Base-by-base conservation (phyloP, 2,888 invertebrate species). In the Eucera pruinosa region DNA sequence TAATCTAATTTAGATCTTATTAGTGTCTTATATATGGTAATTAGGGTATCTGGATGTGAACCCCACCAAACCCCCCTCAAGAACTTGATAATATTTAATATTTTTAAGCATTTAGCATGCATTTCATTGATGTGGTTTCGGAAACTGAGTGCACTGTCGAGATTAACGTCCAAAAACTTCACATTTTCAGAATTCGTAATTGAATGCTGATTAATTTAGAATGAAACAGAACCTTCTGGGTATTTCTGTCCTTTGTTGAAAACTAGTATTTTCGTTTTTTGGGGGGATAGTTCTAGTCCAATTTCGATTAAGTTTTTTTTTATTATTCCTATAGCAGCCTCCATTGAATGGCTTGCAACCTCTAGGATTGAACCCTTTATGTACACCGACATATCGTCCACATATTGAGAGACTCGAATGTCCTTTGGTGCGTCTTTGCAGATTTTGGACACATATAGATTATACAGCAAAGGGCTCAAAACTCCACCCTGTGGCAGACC, bases 1-100 rank as follows among this genome's bases (percentile, higher is more conserved):
- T n/a, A n/a, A n/a, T n/a, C n/a, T n/a, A n/a, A n/a, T 33, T 6
- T 47, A 47, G 45, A 47, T 47, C 45, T 47, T 18, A 47, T 23
- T 47, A 47, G 20, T 2, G 20, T 6, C 20, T 47, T 47, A 20
- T 47, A 47, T n/a, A 47, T 47, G 7, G 20, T 11, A 11, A 47
- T n/a, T n/a, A n/a, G n/a, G n/a, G n/a, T n/a, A n/a, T n/a, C n/a
- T n/a, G n/a, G n/a, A n/a, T n/a, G n/a, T n/a, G n/a, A n/a, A n/a
- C n/a, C n/a, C n/a, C n/a, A n/a, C n/a, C n/a, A n/a, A n/a, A n/a
- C n/a, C n/a, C n/a, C n/a, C n/a, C n/a, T n/a, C n/a, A n/a, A n/a
- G n/a, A n/a, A n/a, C n/a, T n/a, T n/a, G n/a, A n/a, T n/a, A n/a
- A n/a, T n/a, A n/a, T n/a, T n/a, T n/a, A n/a, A n/a, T n/a, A n/a